These are phyloP conservation scores for Characodon lateralis DNA, from an alignment of 2,797 vertebrate species.

Conservation along the genomic window DNA sequence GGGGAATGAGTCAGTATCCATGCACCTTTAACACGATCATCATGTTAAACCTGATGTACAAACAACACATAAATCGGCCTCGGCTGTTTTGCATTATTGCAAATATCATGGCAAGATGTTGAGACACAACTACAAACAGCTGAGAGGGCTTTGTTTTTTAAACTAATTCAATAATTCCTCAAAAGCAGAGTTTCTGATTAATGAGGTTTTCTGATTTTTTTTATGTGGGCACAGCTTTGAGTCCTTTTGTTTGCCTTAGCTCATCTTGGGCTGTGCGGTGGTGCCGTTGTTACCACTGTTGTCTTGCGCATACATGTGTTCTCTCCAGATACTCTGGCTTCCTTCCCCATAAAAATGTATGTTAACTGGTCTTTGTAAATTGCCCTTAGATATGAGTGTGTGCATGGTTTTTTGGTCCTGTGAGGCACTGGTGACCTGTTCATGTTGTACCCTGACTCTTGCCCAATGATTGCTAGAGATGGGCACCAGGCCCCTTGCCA, in stretches of 20 bases:
- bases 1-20: background rate
- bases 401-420: too few species aligned
- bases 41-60: background rate
- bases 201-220: background rate
- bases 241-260: background rate
- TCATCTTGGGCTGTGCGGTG: too few species aligned
- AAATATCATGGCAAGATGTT: background rate
- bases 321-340: too few species aligned
- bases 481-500: too few species aligned
- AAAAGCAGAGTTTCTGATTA: background rate
- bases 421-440: too few species aligned
- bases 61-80: background rate
- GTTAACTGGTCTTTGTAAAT: too few species aligned
- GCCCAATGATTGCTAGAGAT: too few species aligned
- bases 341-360: too few species aligned
- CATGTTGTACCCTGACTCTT: too few species aligned
- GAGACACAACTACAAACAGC: background rate
- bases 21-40: background rate
- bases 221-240: background rate
- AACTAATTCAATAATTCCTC: background rate
- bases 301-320: too few species aligned
- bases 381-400: too few species aligned
- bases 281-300: too few species aligned
- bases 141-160: background rate
- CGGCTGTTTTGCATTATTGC: constrained; percentile 2